Conservation (phyloP, 2,113 vertebrate species). For the Neofelis nebulosa region DNA sequence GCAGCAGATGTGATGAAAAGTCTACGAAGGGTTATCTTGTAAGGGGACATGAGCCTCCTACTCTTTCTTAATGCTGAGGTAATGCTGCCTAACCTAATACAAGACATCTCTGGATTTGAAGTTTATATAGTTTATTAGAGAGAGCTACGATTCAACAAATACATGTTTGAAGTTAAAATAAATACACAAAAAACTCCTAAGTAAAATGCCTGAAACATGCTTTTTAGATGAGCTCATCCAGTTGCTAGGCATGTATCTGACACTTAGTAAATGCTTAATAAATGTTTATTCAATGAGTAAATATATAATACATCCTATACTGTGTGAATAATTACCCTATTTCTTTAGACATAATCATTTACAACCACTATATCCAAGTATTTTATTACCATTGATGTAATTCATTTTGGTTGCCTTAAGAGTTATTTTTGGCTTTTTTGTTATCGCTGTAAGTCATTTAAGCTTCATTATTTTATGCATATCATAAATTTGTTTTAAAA, state of each 20-base stretch:
- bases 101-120: background rate
- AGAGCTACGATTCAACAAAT: background rate
- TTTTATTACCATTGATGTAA: conserved; percentile 14
- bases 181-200: background rate
- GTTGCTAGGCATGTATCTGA: background rate
- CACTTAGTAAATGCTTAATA: background rate
- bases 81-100: background rate
- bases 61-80: background rate
- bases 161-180: background rate
- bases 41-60: background rate
- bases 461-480: conserved; percentile 16
- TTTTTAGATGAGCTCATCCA: background rate
- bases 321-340: conserved; percentile 35
- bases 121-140: background rate
- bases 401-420: conserved; percentile 8
- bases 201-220: background rate
- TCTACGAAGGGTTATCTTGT: background rate
- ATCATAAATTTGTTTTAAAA: conserved; percentile 33
- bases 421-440: conserved; percentile 54
- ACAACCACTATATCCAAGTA: conserved; percentile 36
- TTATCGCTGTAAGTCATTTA: conserved; percentile 1
- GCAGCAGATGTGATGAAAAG: background rate
- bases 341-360: conserved; percentile 38
- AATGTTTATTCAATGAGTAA: background rate
- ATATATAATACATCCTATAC: background rate